Percentiles rank a stretch among this genome's conserved stretches.
Evolutionary conservation across 2,797 vertebrate species (phyloP).

Genomic region (Champsocephalus esox): DNA sequence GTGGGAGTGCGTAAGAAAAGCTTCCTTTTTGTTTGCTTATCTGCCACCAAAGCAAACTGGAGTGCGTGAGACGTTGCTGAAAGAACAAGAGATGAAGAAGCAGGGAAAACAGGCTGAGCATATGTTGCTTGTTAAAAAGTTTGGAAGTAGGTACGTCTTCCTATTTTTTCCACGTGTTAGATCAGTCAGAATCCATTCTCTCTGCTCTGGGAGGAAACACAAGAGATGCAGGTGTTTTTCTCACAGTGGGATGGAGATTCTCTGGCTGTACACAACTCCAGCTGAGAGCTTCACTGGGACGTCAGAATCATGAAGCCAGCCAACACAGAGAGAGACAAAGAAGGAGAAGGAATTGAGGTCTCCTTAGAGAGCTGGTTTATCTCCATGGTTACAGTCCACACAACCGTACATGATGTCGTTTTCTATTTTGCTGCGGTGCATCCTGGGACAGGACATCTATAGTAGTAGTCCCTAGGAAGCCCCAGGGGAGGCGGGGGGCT

Average conservation of each 20-base stretch:
- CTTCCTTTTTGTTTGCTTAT: conserved; percentile 52
- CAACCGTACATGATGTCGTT: conserved; percentile 57
- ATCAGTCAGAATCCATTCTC: conserved; percentile 55
- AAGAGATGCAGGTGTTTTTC: conserved; percentile 23
- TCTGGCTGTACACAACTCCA: conserved; percentile 52
- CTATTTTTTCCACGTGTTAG: conserved; percentile 35
- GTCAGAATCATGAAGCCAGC: conserved; percentile 42
- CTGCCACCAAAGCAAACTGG: conserved; percentile 53
- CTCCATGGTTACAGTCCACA: conserved; percentile 65
- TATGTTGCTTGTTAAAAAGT: conserved; percentile 52
- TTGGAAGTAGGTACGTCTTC: conserved; percentile 34
- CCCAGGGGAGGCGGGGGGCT: conserved; percentile 75
- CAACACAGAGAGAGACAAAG: conserved; percentile 38
- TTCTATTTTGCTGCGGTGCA: conserved; percentile 68
- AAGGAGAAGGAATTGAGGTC: conserved; percentile 53
- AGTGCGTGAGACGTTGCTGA: conserved; percentile 41
- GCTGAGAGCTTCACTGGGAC: conserved; percentile 71
- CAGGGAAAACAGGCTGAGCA: conserved; percentile 51
- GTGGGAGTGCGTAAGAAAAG: conserved; percentile 36
- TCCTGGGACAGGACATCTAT: conserved; percentile 77
- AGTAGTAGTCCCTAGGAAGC: conserved; percentile 51
- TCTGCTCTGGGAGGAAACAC: conserved; percentile 44
- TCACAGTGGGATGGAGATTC: conserved; percentile 41
- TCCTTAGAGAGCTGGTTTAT: conserved; percentile 71
- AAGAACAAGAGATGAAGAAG: conserved; percentile 54